phyloP scores from a whole-genome alignment of 2,797 vertebrate species.

The Scarus forsteni region DNA sequence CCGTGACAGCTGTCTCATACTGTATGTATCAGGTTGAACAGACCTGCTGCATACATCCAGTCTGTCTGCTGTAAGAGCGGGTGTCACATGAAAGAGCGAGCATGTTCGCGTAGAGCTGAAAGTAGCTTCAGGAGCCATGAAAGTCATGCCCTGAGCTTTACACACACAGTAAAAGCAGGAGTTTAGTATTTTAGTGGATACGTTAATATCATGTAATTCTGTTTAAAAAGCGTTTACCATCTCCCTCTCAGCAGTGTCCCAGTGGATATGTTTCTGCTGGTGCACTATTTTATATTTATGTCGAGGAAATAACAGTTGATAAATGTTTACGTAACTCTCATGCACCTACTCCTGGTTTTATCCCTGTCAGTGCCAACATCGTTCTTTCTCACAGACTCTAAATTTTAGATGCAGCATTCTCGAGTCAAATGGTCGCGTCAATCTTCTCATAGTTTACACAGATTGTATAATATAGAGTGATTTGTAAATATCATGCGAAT shows the following conservation, averaged over 20 bases:
- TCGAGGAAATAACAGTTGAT: slow-evolving; percentile 9
- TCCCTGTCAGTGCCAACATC: slow-evolving; percentile 15
- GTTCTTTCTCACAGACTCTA: not conserved
- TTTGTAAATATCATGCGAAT: not conserved
- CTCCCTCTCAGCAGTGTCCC: not conserved
- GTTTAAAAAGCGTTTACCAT: not conserved
- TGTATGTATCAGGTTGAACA: not conserved
- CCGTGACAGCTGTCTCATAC: slow-evolving; percentile 2
- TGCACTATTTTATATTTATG: slow-evolving; percentile 1
- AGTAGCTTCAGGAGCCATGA: not conserved
- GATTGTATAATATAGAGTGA: not conserved
- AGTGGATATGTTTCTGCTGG: not conserved
- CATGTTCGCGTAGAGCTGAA: not conserved
- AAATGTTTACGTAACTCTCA: slow-evolving; percentile 33
- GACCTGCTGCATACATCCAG: not conserved
- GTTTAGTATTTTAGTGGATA: not conserved
- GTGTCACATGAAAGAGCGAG: not conserved
- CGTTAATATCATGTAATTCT: slow-evolving; percentile 8
- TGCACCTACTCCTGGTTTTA: slow-evolving; percentile 22
- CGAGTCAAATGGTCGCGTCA: slow-evolving; percentile 24
- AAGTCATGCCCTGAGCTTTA: not conserved
- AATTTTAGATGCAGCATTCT: not conserved
- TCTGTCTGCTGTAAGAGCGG: not conserved
- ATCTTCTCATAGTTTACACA: slow-evolving; percentile 1
- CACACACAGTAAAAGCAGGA: not conserved